Conservation (phyloP, 1,140 invertebrate species). For the Pentalonia nigronervosa region DNA sequence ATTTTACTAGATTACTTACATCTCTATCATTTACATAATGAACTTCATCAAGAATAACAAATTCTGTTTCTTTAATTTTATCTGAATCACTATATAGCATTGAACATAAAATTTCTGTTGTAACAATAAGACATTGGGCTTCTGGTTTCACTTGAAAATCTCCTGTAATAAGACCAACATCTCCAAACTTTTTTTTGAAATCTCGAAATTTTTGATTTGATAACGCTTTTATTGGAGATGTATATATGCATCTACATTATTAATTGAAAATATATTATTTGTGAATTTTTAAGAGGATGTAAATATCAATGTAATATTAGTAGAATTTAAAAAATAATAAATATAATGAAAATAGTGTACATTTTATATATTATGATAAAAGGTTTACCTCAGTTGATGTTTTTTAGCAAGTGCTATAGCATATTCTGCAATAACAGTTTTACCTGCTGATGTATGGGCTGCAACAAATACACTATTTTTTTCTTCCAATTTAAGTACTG, state of each 20-base stretch:
- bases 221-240: slow-evolving; percentile 98
- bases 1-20: slow-evolving; percentile 66
- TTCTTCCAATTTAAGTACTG: slow-evolving; percentile 92
- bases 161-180: slow-evolving; percentile 94
- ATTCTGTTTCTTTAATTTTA: slow-evolving; percentile 94
- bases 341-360: not conserved
- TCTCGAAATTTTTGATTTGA: slow-evolving; percentile 99
- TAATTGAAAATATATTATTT: slow-evolving; percentile 29
- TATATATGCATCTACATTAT: slow-evolving; percentile 88
- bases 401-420: slow-evolving; percentile 92
- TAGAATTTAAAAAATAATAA: not conserved
- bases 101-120: slow-evolving; percentile 95
- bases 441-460: slow-evolving; percentile 98
- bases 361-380: not conserved
- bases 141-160: slow-evolving; percentile 95
- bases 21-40: slow-evolving; percentile 99
- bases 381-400: slow-evolving; percentile 83
- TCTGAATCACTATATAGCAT: slow-evolving; percentile 71
- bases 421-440: slow-evolving; percentile 99
- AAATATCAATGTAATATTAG: not conserved
- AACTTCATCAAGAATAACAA: slow-evolving; percentile 99
- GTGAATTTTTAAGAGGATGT: not conserved
- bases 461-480: slow-evolving; percentile 97
- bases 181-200: slow-evolving; percentile 90
- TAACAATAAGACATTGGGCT: slow-evolving; percentile 97